Conservation (phyloP, 2,888 invertebrate genomes). For the Yponomeuta cagnagella region DNA sequence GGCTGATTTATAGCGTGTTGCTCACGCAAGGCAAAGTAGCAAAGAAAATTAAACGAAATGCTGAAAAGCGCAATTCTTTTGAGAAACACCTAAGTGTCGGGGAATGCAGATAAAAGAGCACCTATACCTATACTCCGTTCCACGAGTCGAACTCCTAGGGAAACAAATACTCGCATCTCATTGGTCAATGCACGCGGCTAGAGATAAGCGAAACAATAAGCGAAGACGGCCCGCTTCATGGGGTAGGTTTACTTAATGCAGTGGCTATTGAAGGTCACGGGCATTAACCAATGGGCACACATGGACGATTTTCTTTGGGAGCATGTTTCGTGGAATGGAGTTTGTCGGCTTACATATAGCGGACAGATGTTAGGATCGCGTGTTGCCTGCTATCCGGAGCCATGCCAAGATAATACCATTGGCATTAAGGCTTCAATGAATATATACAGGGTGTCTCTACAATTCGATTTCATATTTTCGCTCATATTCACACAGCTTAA, state of each 20-base stretch:
- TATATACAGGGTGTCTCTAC: neutral
- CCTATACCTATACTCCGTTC: slow-evolving; percentile 21
- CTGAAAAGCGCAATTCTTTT: slow-evolving; percentile 5
- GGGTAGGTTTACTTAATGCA: too few species aligned
- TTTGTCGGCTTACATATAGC: slow-evolving; percentile 33
- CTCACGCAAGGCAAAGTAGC: neutral
- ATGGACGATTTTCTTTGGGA: too few species aligned
- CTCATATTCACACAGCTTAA: too few species aligned
- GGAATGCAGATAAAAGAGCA: slow-evolving; percentile 35
- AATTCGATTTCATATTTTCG: too few species aligned
- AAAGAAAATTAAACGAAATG: slow-evolving; percentile 8
- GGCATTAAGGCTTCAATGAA: slow-evolving; percentile 9
- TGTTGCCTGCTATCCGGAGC: slow-evolving; percentile 38
- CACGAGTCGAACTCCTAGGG: too few species aligned
- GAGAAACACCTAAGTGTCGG: slow-evolving; percentile 22
- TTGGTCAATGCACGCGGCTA: too few species aligned
- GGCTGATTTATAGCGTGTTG: neutral
- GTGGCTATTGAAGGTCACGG: too few species aligned
- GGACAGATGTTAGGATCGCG: slow-evolving; percentile 49
- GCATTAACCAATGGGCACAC: too few species aligned
- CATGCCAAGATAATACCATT: slow-evolving; percentile 29
- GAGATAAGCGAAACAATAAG: too few species aligned
- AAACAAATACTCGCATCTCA: too few species aligned
- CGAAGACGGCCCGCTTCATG: too few species aligned
- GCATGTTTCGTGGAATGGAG: slow-evolving; percentile 10